Base-by-base conservation (phyloP, 2,888 invertebrate genomes). In the Zygothrica quintamaculata region DNA sequence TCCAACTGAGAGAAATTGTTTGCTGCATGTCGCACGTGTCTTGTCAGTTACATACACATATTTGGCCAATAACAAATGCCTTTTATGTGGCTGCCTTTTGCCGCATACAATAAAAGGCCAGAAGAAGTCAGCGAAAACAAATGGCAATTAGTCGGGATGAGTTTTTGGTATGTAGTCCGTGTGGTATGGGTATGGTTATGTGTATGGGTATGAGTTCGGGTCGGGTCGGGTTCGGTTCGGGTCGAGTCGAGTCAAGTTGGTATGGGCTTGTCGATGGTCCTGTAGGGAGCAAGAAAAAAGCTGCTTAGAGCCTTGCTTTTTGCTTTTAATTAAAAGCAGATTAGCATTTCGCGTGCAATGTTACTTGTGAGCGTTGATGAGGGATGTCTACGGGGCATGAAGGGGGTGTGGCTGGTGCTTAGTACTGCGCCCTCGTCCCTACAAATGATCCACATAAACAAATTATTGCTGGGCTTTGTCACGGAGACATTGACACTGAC, bases 281-380 rank as follows among this genome's bases (percentile, higher is more conserved):
- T 36, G 29, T 9, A 16, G 44, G 50, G 13, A 16, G 43, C 22
- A 46, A 33, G 51, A 39, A 52, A n/a, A 77, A 79, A 81, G 75
- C 78, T 64, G 73, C 79, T 79, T 81, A 84, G 70, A 66, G 68
- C 60, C 42, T 44, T 61, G 66, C 53, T 64, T 59, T 55, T 67
- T 78, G 71, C 64, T 76, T 84, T 80, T 84, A 84, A 84, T 84
- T 84, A 84, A 84, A 85, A 82, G 80, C 64, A 78, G 81, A 84
- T 84, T 84, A 84, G 65, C 80, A 75, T 69, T 69, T 74, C 76
- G 77, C 80, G 84, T 80, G 84, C 67, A 67, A 69, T 57, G 68
- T 71, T 61, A 59, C 77, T 69, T 34, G 39, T 40, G 15, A 31
- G 34, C 16, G 36, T 7, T 3, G 29, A 33, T 3, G 11, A 18